Evolutionary conservation across 2,888 invertebrate species (phyloP), one percentile per base, ranked within the genome.

Genomic region (Catonia carolina): DNA sequence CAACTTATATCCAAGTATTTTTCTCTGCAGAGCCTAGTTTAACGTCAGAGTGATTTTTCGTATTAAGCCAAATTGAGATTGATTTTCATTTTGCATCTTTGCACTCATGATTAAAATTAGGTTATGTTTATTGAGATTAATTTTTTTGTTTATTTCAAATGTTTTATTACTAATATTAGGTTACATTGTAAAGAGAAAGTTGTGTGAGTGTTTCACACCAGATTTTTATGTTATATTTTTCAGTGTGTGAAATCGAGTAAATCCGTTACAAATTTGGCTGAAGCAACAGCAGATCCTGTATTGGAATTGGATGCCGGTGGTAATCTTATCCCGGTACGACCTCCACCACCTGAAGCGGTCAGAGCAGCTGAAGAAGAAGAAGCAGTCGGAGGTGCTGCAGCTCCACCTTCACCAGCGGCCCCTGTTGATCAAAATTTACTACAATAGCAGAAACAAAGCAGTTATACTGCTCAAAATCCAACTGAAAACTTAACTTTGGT

Each of bases 181-280:
- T n/a, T n/a, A n/a, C n/a, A n/a, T n/a, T n/a, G n/a, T n/a, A n/a
- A n/a, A n/a, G n/a, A n/a, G n/a, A n/a, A n/a, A n/a, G n/a, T n/a
- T n/a, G n/a, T n/a, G n/a, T n/a, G n/a, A n/a, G n/a, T n/a, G n/a
- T n/a, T n/a, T n/a, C n/a, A n/a, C n/a, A n/a, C n/a, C n/a, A n/a
- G n/a, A n/a, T n/a, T n/a, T n/a, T n/a, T n/a, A n/a, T n/a, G n/a
- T n/a, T n/a, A n/a, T n/a, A n/a, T n/a, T n/a, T n/a, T 69, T 61
- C 93, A 98, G 76, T 98, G 97, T 71, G 95, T 98, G 55, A 97
- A 96, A 74, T 95, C 94, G 2, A 45, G 45, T 27, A 97, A 98
- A 71, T 95, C 95, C 0, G 95, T 97, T 23, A 97, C 96, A 8
- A 97, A 98, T 74, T 76, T 98, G 61, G 94, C 95, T 0, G 95